Conservation (phyloP, 2,797 vertebrate genomes). For the Gymnothorax javanicus region DNA sequence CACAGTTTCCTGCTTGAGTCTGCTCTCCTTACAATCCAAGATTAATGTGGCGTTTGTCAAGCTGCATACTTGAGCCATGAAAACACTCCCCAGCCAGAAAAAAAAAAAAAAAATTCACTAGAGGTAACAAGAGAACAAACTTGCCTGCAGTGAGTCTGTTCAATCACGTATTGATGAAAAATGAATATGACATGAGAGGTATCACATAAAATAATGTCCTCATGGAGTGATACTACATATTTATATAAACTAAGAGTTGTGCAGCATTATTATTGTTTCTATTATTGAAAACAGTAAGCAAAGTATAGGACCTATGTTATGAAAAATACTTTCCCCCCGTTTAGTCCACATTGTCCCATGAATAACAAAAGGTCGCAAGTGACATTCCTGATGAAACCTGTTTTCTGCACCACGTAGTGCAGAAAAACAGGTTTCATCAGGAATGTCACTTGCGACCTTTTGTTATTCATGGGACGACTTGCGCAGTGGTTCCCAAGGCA, state of each 20-base stretch:
- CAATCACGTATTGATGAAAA: not conserved
- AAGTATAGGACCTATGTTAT: not conserved
- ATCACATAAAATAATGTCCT: not conserved
- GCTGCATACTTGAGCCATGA: not conserved
- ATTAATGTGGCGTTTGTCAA: not conserved
- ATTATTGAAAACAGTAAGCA: not conserved
- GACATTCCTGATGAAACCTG: too few species aligned
- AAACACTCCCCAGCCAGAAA: not conserved
- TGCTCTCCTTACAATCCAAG: conserved; percentile 1
- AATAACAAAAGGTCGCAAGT: too few species aligned
- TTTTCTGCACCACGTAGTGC: too few species aligned
- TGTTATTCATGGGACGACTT: too few species aligned
- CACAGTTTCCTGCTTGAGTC: conserved; percentile 4
- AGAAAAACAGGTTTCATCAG: too few species aligned
- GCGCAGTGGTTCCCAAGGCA: too few species aligned
- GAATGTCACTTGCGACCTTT: too few species aligned
- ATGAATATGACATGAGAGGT: too few species aligned
- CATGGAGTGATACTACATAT: not conserved
- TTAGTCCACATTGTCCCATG: too few species aligned
- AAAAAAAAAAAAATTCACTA: not conserved
- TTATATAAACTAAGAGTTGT: not conserved
- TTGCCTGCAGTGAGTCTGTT: not conserved
- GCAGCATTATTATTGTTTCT: not conserved
- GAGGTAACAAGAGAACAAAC: not conserved
- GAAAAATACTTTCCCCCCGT: too few species aligned